Conservation (phyloP, 2,888 invertebrate genomes). For the Strigamia transsilvanica region DNA sequence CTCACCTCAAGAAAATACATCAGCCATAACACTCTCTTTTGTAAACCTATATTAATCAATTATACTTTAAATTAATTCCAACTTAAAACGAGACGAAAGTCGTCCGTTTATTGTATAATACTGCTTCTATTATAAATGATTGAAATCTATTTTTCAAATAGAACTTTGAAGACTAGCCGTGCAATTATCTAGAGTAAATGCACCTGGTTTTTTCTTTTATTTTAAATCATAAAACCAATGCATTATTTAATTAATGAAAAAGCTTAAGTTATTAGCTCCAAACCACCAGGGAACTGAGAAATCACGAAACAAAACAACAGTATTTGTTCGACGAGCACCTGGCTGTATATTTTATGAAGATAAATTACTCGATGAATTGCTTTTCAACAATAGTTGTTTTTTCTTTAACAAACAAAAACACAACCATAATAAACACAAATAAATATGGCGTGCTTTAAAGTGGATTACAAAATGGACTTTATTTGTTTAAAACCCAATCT, state of each 20-base stretch:
- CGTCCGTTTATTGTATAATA: too few species aligned
- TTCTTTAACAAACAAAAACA: too few species aligned
- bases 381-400: too few species aligned
- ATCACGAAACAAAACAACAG: conserved; percentile 19
- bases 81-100: too few species aligned
- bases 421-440: too few species aligned
- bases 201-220: too few species aligned
- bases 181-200: too few species aligned
- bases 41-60: background rate
- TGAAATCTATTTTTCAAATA: too few species aligned
- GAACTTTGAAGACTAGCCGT: too few species aligned
- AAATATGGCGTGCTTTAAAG: too few species aligned
- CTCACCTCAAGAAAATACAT: background rate
- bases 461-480: conserved; percentile 19
- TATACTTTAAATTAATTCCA: too few species aligned
- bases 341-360: background rate
- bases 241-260: conserved; percentile 13
- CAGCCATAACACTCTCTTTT: background rate
- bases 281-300: background rate
- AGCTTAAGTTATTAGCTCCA: conserved; percentile 14
- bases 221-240: background rate
- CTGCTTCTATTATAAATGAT: too few species aligned
- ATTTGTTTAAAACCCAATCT: conserved; percentile 13
- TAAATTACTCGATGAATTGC: background rate
- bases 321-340: background rate